phyloP scores from a whole-genome alignment of 2,797 vertebrate species.

The Megalops cyprinoides region DNA sequence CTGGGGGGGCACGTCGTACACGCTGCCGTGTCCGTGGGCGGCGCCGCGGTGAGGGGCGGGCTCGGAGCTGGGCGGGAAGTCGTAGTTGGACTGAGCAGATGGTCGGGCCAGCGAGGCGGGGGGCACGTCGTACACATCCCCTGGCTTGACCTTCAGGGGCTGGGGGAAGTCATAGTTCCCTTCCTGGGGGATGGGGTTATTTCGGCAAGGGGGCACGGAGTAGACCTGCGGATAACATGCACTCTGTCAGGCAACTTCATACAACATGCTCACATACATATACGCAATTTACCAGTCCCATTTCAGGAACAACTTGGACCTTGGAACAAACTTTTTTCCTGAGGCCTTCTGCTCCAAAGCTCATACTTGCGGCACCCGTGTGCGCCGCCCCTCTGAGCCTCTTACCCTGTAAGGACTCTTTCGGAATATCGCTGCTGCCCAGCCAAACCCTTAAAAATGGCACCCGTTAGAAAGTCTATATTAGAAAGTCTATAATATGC shows the following conservation, averaged over 20 bases:
- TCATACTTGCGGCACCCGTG: not conserved
- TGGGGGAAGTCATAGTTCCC: conserved; percentile 86
- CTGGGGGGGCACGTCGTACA: conserved; percentile 81
- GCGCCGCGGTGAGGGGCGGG: conserved; percentile 33
- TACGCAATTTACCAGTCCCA: not conserved
- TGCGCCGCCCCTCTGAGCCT: not conserved
- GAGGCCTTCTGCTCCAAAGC: not conserved
- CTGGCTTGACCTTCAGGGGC: conserved; percentile 75
- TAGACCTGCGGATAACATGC: conserved; percentile 63
- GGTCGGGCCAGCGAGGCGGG: conserved; percentile 75
- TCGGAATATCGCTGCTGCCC: not conserved
- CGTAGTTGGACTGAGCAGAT: conserved; percentile 72
- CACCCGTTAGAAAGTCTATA: conserved; percentile 25
- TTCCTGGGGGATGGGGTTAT: conserved; percentile 68
- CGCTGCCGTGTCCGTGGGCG: conserved; percentile 56
- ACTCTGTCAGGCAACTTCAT: not conserved
- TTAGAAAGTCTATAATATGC: conserved; percentile 37
- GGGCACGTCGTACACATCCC: conserved; percentile 89
- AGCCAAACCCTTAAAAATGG: conserved; percentile 14
- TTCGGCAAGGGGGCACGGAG: conserved; percentile 69
- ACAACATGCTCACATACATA: not conserved
- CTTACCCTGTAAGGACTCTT: not conserved
- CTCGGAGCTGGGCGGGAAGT: conserved; percentile 63
- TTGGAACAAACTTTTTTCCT: not conserved
- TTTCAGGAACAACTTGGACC: not conserved